Evolutionary conservation across 2,797 vertebrate species (phyloP).

Genomic region (Carduelis carduelis): DNA sequence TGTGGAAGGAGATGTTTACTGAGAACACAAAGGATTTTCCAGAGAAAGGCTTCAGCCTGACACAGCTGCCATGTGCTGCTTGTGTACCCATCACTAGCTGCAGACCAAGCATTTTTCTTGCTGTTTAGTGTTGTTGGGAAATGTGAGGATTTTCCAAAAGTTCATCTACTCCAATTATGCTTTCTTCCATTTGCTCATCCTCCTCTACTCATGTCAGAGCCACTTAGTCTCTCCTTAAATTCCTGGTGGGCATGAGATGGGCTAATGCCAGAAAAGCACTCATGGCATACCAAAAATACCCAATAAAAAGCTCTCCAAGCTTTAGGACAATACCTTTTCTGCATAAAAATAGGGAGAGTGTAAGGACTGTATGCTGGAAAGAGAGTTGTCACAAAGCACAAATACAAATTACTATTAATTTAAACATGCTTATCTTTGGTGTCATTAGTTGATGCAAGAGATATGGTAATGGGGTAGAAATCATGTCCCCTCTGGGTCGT

Average conservation of each 20-base stretch:
- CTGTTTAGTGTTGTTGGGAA: background rate
- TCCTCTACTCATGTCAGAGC: background rate
- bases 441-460: background rate
- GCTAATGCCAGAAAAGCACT: conserved; percentile 19
- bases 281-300: background rate
- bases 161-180: background rate
- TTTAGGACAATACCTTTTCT: background rate
- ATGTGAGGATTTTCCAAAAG: background rate
- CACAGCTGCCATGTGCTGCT: background rate
- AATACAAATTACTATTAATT: background rate
- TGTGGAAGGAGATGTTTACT: background rate
- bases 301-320: background rate
- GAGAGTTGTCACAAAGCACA: background rate
- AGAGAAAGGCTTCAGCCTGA: background rate
- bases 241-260: background rate
- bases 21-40: background rate
- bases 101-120: background rate
- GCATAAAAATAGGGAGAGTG: background rate
- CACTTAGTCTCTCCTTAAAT: background rate
- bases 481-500: background rate
- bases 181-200: background rate
- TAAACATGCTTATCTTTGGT: background rate
- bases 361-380: background rate
- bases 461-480: background rate
- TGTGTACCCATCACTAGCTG: no score